A percentile compares a stretch with the other conserved stretches of the same genome.
phyloP scores from a whole-genome alignment of 1,140 invertebrate species.

The Amphibalanus amphitrite region DNA sequence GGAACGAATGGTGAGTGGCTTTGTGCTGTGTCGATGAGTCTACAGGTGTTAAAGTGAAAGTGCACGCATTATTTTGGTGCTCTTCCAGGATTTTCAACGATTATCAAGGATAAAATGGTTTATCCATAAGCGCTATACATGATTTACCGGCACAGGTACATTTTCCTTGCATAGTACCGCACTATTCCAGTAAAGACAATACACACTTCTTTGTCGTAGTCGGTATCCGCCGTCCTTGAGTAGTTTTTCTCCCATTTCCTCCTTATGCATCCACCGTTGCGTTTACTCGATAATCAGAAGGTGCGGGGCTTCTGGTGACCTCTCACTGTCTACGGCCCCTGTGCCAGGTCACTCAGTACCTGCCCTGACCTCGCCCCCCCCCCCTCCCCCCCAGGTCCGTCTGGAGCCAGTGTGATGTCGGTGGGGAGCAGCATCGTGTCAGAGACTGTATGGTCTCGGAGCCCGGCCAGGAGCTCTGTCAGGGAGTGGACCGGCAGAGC shows the following conservation, averaged over 20 bases:
- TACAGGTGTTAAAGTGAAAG: too few species aligned
- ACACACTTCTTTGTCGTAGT: background rate
- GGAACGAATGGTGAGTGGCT: conserved; percentile 3
- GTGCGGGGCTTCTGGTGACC: background rate
- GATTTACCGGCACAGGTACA: too few species aligned
- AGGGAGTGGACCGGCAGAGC: conserved; percentile 26
- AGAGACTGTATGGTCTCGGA: conserved; percentile 37
- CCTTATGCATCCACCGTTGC: too few species aligned
- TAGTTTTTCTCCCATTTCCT: too few species aligned
- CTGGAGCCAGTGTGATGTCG: background rate
- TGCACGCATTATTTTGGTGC: conserved; percentile 9
- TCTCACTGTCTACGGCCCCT: background rate
- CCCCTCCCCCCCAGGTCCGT: background rate
- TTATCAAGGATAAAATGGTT: too few species aligned
- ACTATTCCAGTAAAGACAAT: background rate
- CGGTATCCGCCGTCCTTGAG: too few species aligned
- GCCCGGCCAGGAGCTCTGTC: conserved; percentile 38
- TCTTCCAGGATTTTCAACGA: background rate
- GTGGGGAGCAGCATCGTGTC: conserved; percentile 43
- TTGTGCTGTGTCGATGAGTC: too few species aligned
- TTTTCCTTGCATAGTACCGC: background rate
- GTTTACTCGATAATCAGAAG: background rate
- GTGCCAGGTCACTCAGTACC: background rate
- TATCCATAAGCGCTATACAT: background rate
- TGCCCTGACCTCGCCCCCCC: background rate